Evolutionary conservation across 2,113 vertebrate species (phyloP), one percentile per base, ranked within the genome.

Genomic region (Numenius arquata): DNA sequence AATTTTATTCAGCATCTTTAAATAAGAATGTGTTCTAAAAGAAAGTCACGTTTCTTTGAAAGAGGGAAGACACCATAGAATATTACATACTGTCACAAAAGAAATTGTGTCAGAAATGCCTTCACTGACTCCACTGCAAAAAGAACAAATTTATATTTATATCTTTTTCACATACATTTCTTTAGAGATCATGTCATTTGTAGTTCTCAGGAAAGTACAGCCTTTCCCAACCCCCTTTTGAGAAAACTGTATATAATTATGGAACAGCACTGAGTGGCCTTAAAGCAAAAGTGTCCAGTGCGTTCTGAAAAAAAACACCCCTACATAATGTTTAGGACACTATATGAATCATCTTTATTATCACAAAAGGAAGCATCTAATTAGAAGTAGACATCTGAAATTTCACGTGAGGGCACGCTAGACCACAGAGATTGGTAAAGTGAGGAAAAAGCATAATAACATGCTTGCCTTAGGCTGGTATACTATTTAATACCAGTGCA

Each of bases 311-410:
- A 79, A 47, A 43, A 22, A 12, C 21, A 14, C 4, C 29, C 32
- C 12, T n/a, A 22, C 11, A 20, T 75, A 67, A 63, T n/a, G 15
- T 81, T 90, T 92, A 90, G 40, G 55, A 68, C 11, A 53, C 55
- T 75, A 23, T 43, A 72, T 81, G 53, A 75, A 68, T 92, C 34
- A 81, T 61, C 27, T 90, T 92, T 89, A 38, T 75, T 83, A 43
- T 89, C 66, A 70, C 22, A 77, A 76, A 92, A 90, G 86, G 84
- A 96, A 96, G 62, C 13, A 86, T 82, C 66, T 53, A 82, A 70
- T 92, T 95, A 89, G 73, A 84, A 96, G 41, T 25, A 94, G 27
- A 53, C 52, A 58, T 65, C 47, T 75, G 76, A 93, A 91, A 78
- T 90, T 86, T 83, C 1, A 0, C 72, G 14, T 70, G 59, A 81